A percentile compares a stretch with the other conserved stretches of the same genome.
Evolutionary conservation across 2,888 invertebrate species (phyloP).

Genomic region (Heliconius cydno): DNA sequence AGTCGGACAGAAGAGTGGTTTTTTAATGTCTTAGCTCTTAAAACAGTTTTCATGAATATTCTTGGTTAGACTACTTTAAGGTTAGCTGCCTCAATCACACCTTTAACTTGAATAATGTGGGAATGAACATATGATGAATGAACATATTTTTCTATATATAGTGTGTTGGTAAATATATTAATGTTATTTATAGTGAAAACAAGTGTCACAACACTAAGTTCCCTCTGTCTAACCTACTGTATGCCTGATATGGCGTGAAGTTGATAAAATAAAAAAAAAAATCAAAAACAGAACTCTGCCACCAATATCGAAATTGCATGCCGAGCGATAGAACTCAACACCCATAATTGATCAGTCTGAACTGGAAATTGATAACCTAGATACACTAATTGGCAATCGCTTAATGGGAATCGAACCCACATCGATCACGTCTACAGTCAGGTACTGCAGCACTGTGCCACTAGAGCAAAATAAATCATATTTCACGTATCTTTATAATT

Average conservation of each 20-base stretch:
- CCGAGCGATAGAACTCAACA: not conserved
- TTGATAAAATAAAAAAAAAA: not conserved
- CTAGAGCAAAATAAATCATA: not conserved
- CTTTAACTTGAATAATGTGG: conserved; percentile 16
- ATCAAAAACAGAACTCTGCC: not conserved
- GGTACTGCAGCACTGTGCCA: not conserved
- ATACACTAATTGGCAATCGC: not conserved
- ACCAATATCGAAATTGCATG: not conserved
- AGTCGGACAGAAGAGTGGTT: too few species aligned
- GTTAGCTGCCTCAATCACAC: not conserved
- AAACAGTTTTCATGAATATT: not conserved
- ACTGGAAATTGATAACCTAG: not conserved
- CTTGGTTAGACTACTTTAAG: not conserved
- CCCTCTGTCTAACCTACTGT: not conserved
- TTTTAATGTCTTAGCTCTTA: too few species aligned
- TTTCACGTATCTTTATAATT: not conserved
- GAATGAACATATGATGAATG: conserved; percentile 2
- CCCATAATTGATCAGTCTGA: not conserved
- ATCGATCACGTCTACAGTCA: not conserved
- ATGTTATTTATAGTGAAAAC: not conserved
- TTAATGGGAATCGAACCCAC: not conserved
- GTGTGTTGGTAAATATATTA: not conserved
- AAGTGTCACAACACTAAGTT: not conserved
- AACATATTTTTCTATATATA: not conserved
- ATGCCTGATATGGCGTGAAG: not conserved